A percentile compares a stretch with the other conserved stretches of the same genome.
These are phyloP conservation scores for Scleropages formosus DNA, from an alignment of 2,797 vertebrate species.

Conservation along the genomic window DNA sequence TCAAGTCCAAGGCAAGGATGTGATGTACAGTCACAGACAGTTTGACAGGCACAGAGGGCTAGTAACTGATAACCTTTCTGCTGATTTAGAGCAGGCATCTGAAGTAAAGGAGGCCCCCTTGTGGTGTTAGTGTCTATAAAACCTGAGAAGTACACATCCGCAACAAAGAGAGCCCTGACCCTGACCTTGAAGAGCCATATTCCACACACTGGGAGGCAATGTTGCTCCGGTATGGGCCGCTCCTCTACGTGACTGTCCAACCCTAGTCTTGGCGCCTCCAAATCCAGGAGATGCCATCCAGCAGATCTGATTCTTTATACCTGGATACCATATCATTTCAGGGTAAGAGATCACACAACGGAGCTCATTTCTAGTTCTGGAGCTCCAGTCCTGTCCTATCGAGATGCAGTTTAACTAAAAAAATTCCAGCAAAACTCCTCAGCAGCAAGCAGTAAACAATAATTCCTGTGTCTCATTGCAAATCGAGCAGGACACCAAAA, in stretches of 20 bases:
- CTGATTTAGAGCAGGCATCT: constrained; percentile 15
- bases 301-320: constrained; percentile 17
- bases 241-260: background rate
- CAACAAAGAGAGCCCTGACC: background rate
- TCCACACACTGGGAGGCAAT: too few relatives aligned
- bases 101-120: constrained; percentile 23
- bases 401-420: too few relatives aligned
- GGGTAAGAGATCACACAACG: constrained; percentile 3
- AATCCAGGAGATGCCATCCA: background rate
- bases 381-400: too few relatives aligned
- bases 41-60: background rate
- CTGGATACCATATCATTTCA: background rate
- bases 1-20: background rate
- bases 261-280: constrained; percentile 7
- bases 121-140: constrained; percentile 2
- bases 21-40: background rate
- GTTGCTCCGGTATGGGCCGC: background rate
- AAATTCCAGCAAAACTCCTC: too few relatives aligned
- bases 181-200: too few relatives aligned
- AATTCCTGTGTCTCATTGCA: too few relatives aligned
- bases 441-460: too few relatives aligned
- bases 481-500: too few relatives aligned
- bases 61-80: background rate
- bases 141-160: background rate
- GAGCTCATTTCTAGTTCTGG: background rate